Evolutionary conservation across 2,113 vertebrate genomes (phyloP).

Genomic region (Gorilla gorilla): DNA sequence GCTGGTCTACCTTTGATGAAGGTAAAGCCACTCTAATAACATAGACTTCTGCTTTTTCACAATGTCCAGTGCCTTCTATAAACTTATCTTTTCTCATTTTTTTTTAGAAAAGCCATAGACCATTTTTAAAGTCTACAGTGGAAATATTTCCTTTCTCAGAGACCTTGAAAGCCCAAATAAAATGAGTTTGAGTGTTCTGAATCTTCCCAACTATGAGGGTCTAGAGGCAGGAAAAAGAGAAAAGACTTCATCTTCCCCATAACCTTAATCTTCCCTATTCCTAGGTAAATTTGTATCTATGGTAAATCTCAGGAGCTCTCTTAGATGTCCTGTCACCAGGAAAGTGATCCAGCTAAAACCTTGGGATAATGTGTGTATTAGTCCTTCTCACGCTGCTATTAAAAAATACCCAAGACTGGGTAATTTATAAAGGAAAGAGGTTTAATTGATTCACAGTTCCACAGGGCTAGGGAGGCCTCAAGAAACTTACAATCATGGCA

Average conservation of each 20-base stretch:
- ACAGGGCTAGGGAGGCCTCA: no score
- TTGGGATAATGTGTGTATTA: no score
- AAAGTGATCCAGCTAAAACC: not conserved
- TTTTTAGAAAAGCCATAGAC: not conserved
- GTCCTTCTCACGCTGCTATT: no score
- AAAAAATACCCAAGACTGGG: no score
- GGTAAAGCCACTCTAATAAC: not conserved
- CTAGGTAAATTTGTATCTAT: not conserved
- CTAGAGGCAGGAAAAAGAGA: not conserved
- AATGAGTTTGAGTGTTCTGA: not conserved
- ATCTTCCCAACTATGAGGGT: not conserved
- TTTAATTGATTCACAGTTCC: no score
- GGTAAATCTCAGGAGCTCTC: not conserved
- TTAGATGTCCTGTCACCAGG: not conserved
- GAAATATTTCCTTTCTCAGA: not conserved
- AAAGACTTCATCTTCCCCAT: not conserved
- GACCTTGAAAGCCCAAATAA: not conserved
- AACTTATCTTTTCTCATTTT: not conserved
- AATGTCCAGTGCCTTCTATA: not conserved
- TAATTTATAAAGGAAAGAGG: no score
- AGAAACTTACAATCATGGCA: no score
- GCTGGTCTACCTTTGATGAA: not conserved
- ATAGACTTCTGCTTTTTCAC: not conserved
- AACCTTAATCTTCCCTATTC: no score
- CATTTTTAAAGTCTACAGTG: not conserved